Conservation (phyloP, 2,797 vertebrate species). For the Enteromius viviparus region DNA sequence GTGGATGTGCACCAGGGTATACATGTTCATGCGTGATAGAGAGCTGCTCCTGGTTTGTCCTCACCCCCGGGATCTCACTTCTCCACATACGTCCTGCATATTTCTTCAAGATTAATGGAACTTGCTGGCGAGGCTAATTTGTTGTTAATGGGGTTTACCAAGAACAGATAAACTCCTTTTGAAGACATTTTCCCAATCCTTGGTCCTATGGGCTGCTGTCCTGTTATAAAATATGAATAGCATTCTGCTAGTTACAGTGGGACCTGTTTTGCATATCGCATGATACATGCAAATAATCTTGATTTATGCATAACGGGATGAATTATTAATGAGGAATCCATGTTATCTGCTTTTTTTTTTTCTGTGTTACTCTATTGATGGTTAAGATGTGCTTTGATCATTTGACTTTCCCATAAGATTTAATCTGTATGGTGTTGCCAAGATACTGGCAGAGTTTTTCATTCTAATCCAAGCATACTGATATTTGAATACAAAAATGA, state of each 20-base stretch:
- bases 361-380: constrained; percentile 14
- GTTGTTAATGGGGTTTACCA: constrained; percentile 52
- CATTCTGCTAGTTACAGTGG: constrained; percentile 27
- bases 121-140: constrained; percentile 57
- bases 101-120: constrained; percentile 61
- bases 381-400: constrained; percentile 45
- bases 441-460: not conserved
- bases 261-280: constrained; percentile 42
- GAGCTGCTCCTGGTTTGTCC: constrained; percentile 33
- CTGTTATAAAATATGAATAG: constrained; percentile 17
- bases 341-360: constrained; percentile 29
- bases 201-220: constrained; percentile 38
- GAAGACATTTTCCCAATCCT: constrained; percentile 43
- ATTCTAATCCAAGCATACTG: not conserved
- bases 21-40: constrained; percentile 3
- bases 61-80: constrained; percentile 41
- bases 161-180: constrained; percentile 41
- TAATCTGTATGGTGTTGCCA: not conserved
- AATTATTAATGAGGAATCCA: constrained; percentile 53
- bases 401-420: constrained; percentile 28
- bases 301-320: constrained; percentile 29
- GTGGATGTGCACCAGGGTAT: not conserved
- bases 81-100: constrained; percentile 31
- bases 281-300: constrained; percentile 43
- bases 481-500: not conserved